These are phyloP conservation scores for Antedon bifida DNA, from an alignment of 35 echinoderm and acorn worm species.

Conservation along the genomic window DNA sequence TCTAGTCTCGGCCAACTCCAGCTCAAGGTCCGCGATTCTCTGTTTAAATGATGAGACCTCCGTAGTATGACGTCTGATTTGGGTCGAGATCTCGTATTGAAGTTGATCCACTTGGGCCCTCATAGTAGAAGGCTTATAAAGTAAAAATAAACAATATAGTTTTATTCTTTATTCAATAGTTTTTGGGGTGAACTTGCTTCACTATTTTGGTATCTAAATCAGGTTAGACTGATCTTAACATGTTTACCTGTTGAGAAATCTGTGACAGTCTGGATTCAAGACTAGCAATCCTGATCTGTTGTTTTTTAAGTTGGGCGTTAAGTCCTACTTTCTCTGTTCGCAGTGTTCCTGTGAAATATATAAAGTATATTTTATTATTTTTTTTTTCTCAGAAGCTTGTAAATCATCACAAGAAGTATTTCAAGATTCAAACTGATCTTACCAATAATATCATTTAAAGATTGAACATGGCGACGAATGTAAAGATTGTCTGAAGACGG, in stretches of 20 bases:
- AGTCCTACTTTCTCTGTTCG: slow-evolving; percentile 39
- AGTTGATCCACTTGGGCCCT: slow-evolving; percentile 42
- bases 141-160: not conserved
- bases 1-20: slow-evolving; percentile 45
- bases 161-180: not conserved
- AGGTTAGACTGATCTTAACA: too few species aligned
- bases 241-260: slow-evolving; percentile 35
- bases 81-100: slow-evolving; percentile 42
- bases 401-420: not conserved
- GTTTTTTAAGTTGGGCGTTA: slow-evolving; percentile 39
- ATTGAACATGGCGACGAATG: slow-evolving; percentile 40
- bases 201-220: not conserved
- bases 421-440: not conserved
- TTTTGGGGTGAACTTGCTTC: not conserved
- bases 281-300: slow-evolving; percentile 28
- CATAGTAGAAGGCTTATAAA: slow-evolving; percentile 30
- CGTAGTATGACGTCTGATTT: slow-evolving; percentile 20
- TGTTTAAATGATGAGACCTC: slow-evolving; percentile 28
- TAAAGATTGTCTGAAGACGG: slow-evolving; percentile 8
- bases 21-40: slow-evolving; percentile 38
- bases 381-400: too few species aligned
- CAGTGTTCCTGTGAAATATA: slow-evolving; percentile 27
- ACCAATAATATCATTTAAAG: slow-evolving; percentile 48
- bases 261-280: slow-evolving; percentile 32
- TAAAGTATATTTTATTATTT: too few species aligned